A percentile compares a stretch with the other conserved stretches of the same genome.
Evolutionary conservation across 2,797 vertebrate species (phyloP).

Genomic region (Poeciliopsis presidionis): DNA sequence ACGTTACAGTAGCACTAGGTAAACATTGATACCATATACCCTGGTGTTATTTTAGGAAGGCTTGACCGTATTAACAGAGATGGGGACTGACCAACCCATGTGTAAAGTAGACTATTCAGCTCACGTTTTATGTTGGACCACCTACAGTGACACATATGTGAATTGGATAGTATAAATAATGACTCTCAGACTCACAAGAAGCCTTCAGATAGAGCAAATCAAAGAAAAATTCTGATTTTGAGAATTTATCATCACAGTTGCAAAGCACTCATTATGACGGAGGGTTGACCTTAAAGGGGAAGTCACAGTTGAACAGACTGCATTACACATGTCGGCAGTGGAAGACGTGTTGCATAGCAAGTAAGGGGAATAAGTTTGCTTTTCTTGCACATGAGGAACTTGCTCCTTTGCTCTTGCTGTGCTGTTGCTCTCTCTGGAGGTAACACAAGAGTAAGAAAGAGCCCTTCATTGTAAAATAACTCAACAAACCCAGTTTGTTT

Average conservation of each 20-base stretch:
- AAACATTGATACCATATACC: neutral
- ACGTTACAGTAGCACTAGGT: neutral
- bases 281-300: slow-evolving; percentile 25
- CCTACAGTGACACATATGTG: neutral
- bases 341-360: slow-evolving; percentile 43
- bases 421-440: slow-evolving; percentile 31
- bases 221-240: slow-evolving; percentile 3
- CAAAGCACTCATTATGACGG: slow-evolving; percentile 16
- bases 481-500: slow-evolving; percentile 12
- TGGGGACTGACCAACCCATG: neutral
- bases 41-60: neutral
- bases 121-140: neutral
- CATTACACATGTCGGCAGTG: slow-evolving; percentile 47
- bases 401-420: slow-evolving; percentile 32
- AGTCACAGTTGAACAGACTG: slow-evolving; percentile 18
- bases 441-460: slow-evolving; percentile 13
- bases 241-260: neutral
- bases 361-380: slow-evolving; percentile 32
- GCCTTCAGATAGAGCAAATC: neutral
- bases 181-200: neutral
- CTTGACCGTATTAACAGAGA: neutral
- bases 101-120: neutral
- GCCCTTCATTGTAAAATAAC: slow-evolving; percentile 13
- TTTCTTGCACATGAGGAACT: slow-evolving; percentile 45
- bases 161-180: slow-evolving; percentile 1